phyloP scores from a whole-genome alignment of 2,888 invertebrate genomes.

The Amphimallon solstitiale region DNA sequence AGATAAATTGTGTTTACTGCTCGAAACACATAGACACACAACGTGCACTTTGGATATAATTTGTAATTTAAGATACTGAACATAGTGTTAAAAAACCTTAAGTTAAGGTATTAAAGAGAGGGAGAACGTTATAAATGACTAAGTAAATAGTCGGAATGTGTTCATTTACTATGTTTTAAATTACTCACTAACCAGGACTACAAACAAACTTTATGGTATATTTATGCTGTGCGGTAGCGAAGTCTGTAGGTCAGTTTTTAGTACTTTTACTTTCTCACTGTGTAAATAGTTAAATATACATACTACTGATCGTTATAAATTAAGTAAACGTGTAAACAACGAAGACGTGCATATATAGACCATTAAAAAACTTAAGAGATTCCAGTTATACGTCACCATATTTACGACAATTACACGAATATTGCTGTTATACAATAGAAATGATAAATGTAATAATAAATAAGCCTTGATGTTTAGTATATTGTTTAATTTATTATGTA shows the following conservation, averaged over 20 bases:
- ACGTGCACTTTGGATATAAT: too few species aligned
- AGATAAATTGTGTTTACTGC: slow-evolving; percentile 17
- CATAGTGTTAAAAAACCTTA: too few species aligned
- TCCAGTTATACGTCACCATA: slow-evolving; percentile 40
- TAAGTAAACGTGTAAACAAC: slow-evolving; percentile 62
- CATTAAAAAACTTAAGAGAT: slow-evolving; percentile 52
- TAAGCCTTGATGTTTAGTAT: slow-evolving; percentile 57
- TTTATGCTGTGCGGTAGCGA: slow-evolving; percentile 46
- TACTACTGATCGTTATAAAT: slow-evolving; percentile 55
- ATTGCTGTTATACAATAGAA: slow-evolving; percentile 3
- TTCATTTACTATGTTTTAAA: slow-evolving; percentile 57
- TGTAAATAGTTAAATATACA: slow-evolving; percentile 61
- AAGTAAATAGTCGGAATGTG: slow-evolving; percentile 55
- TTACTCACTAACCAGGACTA: slow-evolving; percentile 60
- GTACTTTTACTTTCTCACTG: slow-evolving; percentile 61
- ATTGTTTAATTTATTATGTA: slow-evolving; percentile 56
- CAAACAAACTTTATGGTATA: slow-evolving; percentile 62
- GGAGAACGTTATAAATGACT: slow-evolving; percentile 49
- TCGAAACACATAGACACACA: background rate
- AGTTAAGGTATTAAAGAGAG: slow-evolving; percentile 19
- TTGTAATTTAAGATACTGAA: too few species aligned
- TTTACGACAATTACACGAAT: background rate
- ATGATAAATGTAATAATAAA: slow-evolving; percentile 47
- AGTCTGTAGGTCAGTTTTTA: slow-evolving; percentile 59
- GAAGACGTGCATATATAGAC: slow-evolving; percentile 58